Conservation (phyloP, 2,888 invertebrate species). For the Itoplectis maculator region DNA sequence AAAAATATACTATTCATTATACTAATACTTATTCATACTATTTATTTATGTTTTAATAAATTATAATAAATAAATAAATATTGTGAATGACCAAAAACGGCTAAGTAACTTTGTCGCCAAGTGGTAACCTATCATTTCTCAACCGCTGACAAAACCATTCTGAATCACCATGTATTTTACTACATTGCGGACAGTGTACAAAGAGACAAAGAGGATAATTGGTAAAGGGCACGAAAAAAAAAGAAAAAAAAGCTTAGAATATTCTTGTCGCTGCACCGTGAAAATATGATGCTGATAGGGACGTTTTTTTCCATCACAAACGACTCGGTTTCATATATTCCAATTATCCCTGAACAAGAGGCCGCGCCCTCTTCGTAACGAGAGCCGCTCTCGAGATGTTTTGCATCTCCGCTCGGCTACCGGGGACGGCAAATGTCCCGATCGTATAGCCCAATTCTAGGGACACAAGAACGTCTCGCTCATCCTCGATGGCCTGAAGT, state of each 20-base stretch:
- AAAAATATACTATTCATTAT: too few relatives aligned
- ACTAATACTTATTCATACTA: too few relatives aligned
- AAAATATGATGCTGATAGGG: slow-evolving; percentile 60
- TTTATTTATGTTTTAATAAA: too few relatives aligned
- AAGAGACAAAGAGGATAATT: slow-evolving; percentile 54
- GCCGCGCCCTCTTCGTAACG: slow-evolving; percentile 34
- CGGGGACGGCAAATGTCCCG: slow-evolving; percentile 17
- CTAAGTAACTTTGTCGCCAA: too few relatives aligned
- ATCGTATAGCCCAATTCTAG: slow-evolving; percentile 28
- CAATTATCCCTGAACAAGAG: slow-evolving; percentile 57
- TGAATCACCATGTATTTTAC: too few relatives aligned
- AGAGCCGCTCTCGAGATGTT: slow-evolving; percentile 50
- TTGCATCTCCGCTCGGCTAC: slow-evolving; percentile 53
- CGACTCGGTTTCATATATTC: slow-evolving; percentile 46
- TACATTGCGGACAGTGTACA: too few relatives aligned
- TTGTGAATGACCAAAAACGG: too few relatives aligned
- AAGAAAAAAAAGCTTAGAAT: slow-evolving; percentile 17
- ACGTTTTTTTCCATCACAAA: slow-evolving; percentile 38
- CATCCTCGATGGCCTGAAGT: background rate
- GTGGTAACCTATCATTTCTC: too few relatives aligned
- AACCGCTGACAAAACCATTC: too few relatives aligned
- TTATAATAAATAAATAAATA: too few relatives aligned
- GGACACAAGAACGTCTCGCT: background rate
- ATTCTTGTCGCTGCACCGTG: slow-evolving; percentile 36
- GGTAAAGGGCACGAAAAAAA: slow-evolving; percentile 48